Conservation (phyloP, 2,113 vertebrate species). For the Periophthalmodon schlosseri region DNA sequence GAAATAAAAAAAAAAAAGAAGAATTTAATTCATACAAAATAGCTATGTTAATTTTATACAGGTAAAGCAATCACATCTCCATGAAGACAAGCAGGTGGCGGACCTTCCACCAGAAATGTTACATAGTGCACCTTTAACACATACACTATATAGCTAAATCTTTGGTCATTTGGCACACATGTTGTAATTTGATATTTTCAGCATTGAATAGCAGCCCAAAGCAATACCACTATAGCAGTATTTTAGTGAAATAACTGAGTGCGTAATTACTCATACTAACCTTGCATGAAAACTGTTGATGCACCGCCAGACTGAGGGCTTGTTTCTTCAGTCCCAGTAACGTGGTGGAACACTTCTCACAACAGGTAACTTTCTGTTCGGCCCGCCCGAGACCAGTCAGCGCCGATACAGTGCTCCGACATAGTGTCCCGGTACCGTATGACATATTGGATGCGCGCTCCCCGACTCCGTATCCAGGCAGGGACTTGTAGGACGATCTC, state of each 20-base stretch:
- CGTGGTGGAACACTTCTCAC: conserved; percentile 90
- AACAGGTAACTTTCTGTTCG: conserved; percentile 84
- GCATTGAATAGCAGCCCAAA: not conserved
- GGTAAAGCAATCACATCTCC: too few species aligned
- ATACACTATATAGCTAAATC: not conserved
- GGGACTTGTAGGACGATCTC: conserved; percentile 83
- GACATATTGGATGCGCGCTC: conserved; percentile 82
- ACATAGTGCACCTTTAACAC: not conserved
- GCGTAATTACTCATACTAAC: conserved; percentile 60
- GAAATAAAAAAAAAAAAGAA: too few species aligned
- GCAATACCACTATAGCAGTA: not conserved
- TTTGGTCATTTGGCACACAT: not conserved
- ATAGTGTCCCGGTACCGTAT: conserved; percentile 75
- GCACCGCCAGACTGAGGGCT: conserved; percentile 86
- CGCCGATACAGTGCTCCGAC: conserved; percentile 71
- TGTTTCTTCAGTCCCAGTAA: conserved; percentile 92
- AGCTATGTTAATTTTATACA: too few species aligned
- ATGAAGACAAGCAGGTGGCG: too few species aligned
- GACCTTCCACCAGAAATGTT: too few species aligned
- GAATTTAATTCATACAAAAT: too few species aligned
- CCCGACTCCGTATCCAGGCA: conserved; percentile 77
- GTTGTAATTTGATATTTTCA: not conserved
- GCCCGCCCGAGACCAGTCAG: conserved; percentile 80
- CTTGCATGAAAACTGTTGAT: conserved; percentile 86
- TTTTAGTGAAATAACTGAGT: not conserved